phyloP scores from a whole-genome alignment of 2,113 vertebrate genomes.

The Nibea albiflora region DNA sequence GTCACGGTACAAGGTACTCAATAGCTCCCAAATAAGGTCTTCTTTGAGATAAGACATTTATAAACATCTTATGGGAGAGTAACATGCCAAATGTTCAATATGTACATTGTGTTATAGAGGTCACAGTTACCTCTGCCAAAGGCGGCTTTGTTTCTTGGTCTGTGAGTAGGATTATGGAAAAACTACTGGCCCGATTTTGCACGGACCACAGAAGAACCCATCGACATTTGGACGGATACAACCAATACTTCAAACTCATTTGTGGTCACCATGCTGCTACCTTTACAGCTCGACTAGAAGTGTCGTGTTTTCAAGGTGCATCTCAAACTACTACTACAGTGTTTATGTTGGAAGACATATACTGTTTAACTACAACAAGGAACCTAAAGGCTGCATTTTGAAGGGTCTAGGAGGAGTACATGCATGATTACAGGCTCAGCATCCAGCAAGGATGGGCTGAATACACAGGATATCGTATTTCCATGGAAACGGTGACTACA shows the following conservation, averaged over 20 bases:
- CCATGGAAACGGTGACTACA: background rate
- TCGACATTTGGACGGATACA: too few species aligned
- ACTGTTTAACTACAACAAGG: background rate
- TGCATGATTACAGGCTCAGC: background rate
- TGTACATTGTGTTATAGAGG: background rate
- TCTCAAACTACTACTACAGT: background rate
- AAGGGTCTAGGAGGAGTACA: background rate
- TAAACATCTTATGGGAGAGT: background rate
- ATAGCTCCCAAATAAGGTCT: background rate
- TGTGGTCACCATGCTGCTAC: background rate
- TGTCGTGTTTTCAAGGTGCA: background rate
- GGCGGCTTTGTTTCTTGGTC: background rate
- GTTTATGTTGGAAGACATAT: background rate
- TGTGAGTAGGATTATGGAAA: too few species aligned
- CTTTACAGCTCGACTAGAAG: background rate
- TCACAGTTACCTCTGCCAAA: background rate
- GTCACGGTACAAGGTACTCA: background rate
- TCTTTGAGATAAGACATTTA: conserved; percentile 17
- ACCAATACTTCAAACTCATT: background rate
- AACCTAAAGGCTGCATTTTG: background rate
- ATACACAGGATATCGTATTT: background rate
- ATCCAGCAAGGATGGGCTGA: background rate
- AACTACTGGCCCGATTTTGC: too few species aligned
- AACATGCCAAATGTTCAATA: background rate
- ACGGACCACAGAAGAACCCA: too few species aligned